A percentile compares a stretch with the other conserved stretches of the same genome.
phyloP scores from a whole-genome alignment of 2,888 invertebrate species.

The Watsonalla binaria region DNA sequence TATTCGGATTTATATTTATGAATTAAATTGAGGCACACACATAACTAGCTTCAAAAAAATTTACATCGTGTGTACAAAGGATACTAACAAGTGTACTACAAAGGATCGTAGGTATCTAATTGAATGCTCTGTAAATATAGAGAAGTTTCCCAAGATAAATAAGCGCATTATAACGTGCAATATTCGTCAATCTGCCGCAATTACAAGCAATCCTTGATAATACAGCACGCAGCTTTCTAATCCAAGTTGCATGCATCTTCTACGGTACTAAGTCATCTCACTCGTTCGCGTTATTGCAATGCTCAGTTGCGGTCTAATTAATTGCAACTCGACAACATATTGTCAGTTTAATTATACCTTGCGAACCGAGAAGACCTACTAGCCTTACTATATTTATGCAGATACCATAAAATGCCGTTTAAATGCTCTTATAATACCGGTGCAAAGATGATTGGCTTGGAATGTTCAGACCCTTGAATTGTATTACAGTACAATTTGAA shows the following conservation, averaged over 20 bases:
- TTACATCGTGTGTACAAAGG: not conserved
- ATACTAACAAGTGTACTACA: not conserved
- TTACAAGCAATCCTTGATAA: slow-evolving; percentile 2
- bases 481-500: too few relatives aligned
- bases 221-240: slow-evolving; percentile 37
- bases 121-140: not conserved
- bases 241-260: slow-evolving; percentile 40
- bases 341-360: slow-evolving; percentile 60
- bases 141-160: slow-evolving; percentile 7
- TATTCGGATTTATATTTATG: too few relatives aligned
- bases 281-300: slow-evolving; percentile 42
- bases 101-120: not conserved
- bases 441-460: too few relatives aligned
- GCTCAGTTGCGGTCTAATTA: slow-evolving; percentile 55
- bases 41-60: too few relatives aligned
- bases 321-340: slow-evolving; percentile 51
- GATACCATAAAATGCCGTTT: too few relatives aligned
- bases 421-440: too few relatives aligned
- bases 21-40: too few relatives aligned
- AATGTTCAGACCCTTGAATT: too few relatives aligned
- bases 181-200: slow-evolving; percentile 21
- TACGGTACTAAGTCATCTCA: slow-evolving; percentile 39
- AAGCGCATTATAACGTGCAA: slow-evolving; percentile 11
- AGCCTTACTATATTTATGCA: not conserved
- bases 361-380: slow-evolving; percentile 24